These are phyloP conservation scores for Zaprionus kolodkinae DNA, from an alignment of 1,140 invertebrate species.

Conservation along the genomic window DNA sequence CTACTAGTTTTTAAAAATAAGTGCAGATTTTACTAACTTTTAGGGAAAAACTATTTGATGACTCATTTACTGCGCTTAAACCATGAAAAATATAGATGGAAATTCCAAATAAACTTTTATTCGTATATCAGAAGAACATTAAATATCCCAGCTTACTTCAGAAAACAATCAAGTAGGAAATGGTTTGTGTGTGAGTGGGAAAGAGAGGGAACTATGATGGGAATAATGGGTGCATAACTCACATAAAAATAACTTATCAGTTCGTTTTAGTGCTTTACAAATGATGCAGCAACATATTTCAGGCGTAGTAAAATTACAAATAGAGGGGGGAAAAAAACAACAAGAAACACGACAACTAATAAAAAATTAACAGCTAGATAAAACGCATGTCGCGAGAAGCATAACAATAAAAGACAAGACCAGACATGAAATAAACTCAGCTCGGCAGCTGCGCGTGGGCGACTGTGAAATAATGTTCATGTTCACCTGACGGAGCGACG, in stretches of 20 bases:
- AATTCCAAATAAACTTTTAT: slow-evolving; percentile 9
- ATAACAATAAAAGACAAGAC: slow-evolving; percentile 18
- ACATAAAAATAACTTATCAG: slow-evolving; percentile 57
- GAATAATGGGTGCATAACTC: slow-evolving; percentile 21
- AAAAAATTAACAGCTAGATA: slow-evolving; percentile 70
- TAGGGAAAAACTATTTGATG: background rate
- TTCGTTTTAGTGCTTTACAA: slow-evolving; percentile 57
- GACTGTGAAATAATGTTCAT: slow-evolving; percentile 17
- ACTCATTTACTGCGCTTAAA: slow-evolving; percentile 1
- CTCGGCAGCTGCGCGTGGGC: slow-evolving; percentile 39
- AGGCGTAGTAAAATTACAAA: slow-evolving; percentile 26
- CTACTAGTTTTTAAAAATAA: background rate
- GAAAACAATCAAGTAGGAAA: slow-evolving; percentile 1
- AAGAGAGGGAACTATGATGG: background rate
- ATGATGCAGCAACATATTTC: slow-evolving; percentile 53
- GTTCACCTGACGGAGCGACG: slow-evolving; percentile 30
- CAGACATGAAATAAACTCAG: background rate
- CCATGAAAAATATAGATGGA: background rate
- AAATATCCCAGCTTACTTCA: slow-evolving; percentile 2
- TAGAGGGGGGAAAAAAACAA: background rate
- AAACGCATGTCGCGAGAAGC: slow-evolving; percentile 53
- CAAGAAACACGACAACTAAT: slow-evolving; percentile 55
- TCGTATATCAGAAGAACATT: background rate
- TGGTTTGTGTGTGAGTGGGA: background rate
- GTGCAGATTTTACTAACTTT: background rate